Evolutionary conservation across 2,888 invertebrate genomes (phyloP).

Genomic region (Emmelina monodactyla): DNA sequence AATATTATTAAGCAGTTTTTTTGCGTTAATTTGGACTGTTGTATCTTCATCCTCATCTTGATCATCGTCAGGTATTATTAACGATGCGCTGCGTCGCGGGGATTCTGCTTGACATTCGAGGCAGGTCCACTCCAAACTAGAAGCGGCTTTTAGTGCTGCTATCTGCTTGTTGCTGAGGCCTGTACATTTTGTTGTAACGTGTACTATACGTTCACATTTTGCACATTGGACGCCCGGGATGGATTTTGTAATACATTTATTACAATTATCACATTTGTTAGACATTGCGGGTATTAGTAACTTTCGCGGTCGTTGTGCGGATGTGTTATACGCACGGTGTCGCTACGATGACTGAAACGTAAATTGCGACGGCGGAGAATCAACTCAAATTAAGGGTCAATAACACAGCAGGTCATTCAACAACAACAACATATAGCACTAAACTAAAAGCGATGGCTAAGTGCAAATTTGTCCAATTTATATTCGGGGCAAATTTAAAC

Average conservation of each 20-base stretch:
- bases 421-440: too few species aligned
- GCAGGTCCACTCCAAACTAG: too few species aligned
- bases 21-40: neutral
- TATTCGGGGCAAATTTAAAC: too few species aligned
- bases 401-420: too few species aligned
- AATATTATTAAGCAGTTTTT: neutral
- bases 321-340: too few species aligned
- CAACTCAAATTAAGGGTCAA: too few species aligned
- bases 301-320: too few species aligned
- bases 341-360: too few species aligned
- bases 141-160: neutral
- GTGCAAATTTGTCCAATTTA: too few species aligned
- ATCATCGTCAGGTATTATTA: neutral
- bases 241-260: neutral
- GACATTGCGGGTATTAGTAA: neutral
- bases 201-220: neutral
- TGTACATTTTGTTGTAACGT: neutral
- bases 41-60: neutral
- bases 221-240: neutral
- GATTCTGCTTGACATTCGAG: neutral
- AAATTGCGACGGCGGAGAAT: too few species aligned
- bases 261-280: neutral
- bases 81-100: neutral
- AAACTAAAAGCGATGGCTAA: too few species aligned
- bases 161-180: neutral